Conservation (phyloP, 2,113 vertebrate genomes). For the Pampusana beccarii region DNA sequence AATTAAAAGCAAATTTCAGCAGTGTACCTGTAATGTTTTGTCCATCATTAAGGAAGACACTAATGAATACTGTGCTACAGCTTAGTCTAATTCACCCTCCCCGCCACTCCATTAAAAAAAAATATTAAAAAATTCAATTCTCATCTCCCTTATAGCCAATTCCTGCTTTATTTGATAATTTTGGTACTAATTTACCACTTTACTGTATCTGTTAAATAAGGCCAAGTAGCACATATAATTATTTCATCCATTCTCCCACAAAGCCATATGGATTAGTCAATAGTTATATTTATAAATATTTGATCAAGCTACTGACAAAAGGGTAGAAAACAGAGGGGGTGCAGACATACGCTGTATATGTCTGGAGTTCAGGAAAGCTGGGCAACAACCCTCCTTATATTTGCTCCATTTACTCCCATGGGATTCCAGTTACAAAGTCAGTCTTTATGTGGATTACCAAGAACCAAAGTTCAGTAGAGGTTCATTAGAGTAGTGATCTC, state of each 20-base stretch:
- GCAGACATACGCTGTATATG: neutral
- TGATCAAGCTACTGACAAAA: neutral
- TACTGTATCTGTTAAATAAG: neutral
- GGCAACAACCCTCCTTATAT: neutral
- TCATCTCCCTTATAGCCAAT: neutral
- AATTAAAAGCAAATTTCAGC: neutral
- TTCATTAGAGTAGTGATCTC: neutral
- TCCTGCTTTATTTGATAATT: neutral
- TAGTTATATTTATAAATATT: slow-evolving; percentile 15
- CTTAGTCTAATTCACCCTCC: neutral
- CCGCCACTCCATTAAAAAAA: neutral
- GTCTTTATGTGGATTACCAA: neutral
- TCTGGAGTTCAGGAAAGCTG: neutral
- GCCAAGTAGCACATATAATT: neutral
- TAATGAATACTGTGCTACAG: neutral
- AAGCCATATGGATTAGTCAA: neutral
- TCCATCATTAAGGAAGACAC: neutral
- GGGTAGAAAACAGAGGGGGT: neutral
- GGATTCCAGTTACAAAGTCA: neutral
- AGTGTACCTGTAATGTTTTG: neutral
- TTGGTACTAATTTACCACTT: neutral
- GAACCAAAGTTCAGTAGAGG: neutral
- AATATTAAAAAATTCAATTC: neutral
- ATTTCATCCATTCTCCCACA: neutral
- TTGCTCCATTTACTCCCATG: neutral